These are phyloP conservation scores for Ormyrus thymus DNA, from an alignment of 2,888 invertebrate genomes.

Conservation along the genomic window DNA sequence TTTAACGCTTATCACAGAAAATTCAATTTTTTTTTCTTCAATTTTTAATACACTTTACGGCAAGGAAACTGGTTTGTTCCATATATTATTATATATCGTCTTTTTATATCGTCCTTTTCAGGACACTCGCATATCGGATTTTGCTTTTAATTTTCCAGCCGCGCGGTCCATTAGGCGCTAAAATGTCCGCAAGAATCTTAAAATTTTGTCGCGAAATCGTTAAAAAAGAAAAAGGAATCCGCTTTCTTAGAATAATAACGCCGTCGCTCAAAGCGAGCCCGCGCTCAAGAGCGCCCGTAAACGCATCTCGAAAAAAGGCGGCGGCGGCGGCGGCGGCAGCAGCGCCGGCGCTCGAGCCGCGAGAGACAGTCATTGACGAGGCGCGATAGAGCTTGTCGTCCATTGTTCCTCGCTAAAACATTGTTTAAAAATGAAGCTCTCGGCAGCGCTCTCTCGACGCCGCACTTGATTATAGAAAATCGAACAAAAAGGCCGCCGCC, in stretches of 20 bases:
- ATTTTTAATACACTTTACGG: constrained; percentile 20
- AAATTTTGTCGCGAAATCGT: neutral
- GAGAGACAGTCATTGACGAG: constrained; percentile 27
- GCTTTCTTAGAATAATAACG: too few relatives aligned
- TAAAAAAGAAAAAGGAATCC: neutral
- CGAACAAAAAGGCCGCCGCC: constrained; percentile 49
- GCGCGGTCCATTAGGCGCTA: constrained; percentile 8
- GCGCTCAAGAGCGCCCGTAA: neutral
- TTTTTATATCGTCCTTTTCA: constrained; percentile 9
- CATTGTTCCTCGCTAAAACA: constrained; percentile 45
- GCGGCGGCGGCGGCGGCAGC: too few relatives aligned
- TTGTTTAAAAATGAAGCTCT: constrained; percentile 53
- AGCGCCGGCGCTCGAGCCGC: too few relatives aligned
- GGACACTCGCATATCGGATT: constrained; percentile 8
- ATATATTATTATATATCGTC: constrained; percentile 16
- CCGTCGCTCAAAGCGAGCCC: too few relatives aligned
- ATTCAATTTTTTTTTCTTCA: constrained; percentile 9
- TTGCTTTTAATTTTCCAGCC: constrained; percentile 15
- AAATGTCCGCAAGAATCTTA: constrained; percentile 16
- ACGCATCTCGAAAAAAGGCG: neutral
- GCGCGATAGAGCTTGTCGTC: constrained; percentile 3
- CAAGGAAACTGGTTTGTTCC: constrained; percentile 35
- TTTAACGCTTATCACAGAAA: neutral
- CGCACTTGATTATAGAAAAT: constrained; percentile 54
- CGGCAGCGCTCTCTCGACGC: constrained; percentile 1